Evolutionary conservation across 2,797 vertebrate species (phyloP).

Genomic region (Cyclopterus lumpus): DNA sequence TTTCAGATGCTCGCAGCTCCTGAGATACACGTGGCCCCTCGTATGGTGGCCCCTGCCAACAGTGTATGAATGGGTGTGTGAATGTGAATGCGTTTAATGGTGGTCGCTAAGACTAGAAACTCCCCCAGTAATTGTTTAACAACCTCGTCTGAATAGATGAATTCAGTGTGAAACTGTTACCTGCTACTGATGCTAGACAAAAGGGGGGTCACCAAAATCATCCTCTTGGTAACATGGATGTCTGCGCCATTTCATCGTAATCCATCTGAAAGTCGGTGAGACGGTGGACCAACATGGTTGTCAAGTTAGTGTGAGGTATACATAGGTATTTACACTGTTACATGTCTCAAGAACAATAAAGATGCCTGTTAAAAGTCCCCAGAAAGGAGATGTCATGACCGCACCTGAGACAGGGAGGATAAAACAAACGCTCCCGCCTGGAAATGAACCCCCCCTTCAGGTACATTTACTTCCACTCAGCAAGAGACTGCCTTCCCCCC

Average conservation of each 20-base stretch:
- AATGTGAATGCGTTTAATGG: too few relatives aligned
- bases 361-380: background rate
- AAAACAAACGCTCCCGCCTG: background rate
- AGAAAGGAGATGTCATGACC: background rate
- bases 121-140: background rate
- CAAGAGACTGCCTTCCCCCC: background rate
- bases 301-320: background rate
- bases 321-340: background rate
- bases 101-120: too few relatives aligned
- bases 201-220: background rate
- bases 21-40: too few relatives aligned
- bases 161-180: background rate
- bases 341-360: background rate
- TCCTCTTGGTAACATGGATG: background rate
- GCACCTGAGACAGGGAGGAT: background rate
- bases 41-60: too few relatives aligned
- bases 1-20: too few relatives aligned
- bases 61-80: too few relatives aligned
- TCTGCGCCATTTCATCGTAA: too few relatives aligned
- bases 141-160: background rate
- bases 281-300: background rate
- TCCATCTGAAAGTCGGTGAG: background rate
- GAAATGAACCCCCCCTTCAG: background rate
- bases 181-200: background rate
- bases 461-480: conserved; percentile 1